phyloP scores from a whole-genome alignment of 1,140 invertebrate species.

The Condylostylus longicornis region DNA sequence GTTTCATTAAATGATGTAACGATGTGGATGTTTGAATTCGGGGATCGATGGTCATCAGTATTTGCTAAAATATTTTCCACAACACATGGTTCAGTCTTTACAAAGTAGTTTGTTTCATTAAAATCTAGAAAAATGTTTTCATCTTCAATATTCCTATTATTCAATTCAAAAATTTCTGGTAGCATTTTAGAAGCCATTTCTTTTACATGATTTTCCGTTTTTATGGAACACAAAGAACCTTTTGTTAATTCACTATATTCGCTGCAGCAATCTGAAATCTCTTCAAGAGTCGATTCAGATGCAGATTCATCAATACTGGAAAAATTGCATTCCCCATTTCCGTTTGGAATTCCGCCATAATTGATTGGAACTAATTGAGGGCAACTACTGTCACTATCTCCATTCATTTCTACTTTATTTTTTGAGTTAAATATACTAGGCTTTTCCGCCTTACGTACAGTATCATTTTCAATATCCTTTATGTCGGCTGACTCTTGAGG shows the following conservation, averaged over 20 bases:
- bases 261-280: not conserved
- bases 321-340: not conserved
- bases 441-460: slow-evolving; percentile 1
- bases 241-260: not conserved
- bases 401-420: not conserved
- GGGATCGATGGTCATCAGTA: not conserved
- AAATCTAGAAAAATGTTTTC: no score
- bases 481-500: not conserved
- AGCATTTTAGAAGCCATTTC: not conserved
- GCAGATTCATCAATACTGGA: not conserved
- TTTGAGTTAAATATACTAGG: slow-evolving; percentile 5
- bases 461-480: slow-evolving; percentile 5
- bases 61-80: no score
- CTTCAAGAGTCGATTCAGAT: not conserved
- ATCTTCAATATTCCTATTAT: no score
- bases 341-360: not conserved
- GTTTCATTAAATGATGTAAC: not conserved
- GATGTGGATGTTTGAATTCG: not conserved
- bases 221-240: not conserved
- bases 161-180: no score
- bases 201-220: not conserved
- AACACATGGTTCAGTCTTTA: no score
- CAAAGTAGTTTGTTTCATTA: no score
- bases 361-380: slow-evolving; percentile 11
- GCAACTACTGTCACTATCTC: slow-evolving; percentile 4